Evolutionary conservation across 2,888 invertebrate genomes (phyloP), one percentile per base, ranked within the genome.

Genomic region (Leistus spinibarbis): DNA sequence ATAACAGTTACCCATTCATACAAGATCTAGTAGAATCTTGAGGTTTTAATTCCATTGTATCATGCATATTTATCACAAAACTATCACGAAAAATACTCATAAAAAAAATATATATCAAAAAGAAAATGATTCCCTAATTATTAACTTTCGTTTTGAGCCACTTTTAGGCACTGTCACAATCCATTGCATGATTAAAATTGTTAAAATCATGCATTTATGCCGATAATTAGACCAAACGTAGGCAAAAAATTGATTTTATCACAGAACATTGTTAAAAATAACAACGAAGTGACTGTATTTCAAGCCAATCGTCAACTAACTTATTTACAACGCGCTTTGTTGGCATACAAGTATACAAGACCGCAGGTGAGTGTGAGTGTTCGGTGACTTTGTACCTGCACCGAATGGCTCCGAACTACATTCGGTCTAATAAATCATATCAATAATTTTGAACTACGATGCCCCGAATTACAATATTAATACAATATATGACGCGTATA

Each of bases 1-100:
- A 23, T 66, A 60, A 73, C 73, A 66, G 73, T 73, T 73, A 73
- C 73, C 73, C 73, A 73, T 73, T 73, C 67, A 73, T 40, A 17
- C 56, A 23, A 73, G 60, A 67, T 73, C 73, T 73, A 27, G 60
- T 54, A 60, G 4, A 24, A n/a, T 73, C 73, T 17, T 67, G 73
- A 17, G 73, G 53, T 22, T 67, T 66, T 22, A 73, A 22, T 62
- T 73, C 73, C 73, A 73, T 73, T 73, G 66, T 73, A 53, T 73
- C 73, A 62, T 62, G 67, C 73, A 73, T 73, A 67, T 67, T 22
- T 73, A 40, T 40, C 40, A 40, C 40, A 40, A 40, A 40, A 40
- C 40, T 40, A 40, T 40, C 40, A 40, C 40, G 40, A 40, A 40
- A 40, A 4, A 40, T 40, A 40, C 7, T 40, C 40, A 40, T 40